Base-by-base conservation (phyloP, 2,113 vertebrate genomes). In the Zonotrichia leucophrys region DNA sequence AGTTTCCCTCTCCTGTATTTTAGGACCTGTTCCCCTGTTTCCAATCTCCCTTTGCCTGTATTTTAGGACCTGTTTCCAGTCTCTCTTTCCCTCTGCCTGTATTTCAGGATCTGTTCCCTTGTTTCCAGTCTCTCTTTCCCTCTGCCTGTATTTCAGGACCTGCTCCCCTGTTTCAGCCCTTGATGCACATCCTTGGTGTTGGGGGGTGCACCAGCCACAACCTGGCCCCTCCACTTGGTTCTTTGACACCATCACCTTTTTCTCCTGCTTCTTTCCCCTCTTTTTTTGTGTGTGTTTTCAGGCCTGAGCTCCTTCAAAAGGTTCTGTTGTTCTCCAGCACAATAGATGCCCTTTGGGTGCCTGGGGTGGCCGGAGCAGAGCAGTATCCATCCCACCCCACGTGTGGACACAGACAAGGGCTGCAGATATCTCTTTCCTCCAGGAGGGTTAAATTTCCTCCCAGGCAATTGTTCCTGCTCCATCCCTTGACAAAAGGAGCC, bases 371-470 rank as follows among this genome's bases (percentile, higher is more conserved):
- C 10, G 2, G 66, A 77, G 53, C 72, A 20, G 83, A 60, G 74
- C 81, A 15, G 27, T 8, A 64, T 68, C 87, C 67, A 60, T 53
- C 81, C 69, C 53, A 42, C n/a, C n/a, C 80, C 35, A 8, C 2
- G 3, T n/a, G 52, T 66, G 78, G 67, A 27, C 82, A 30, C 82
- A 58, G 5, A 89, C 62, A 79, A 83, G 90, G 39, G 42, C 78
- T 39, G 50, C 4, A 50, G 83, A 31, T 62, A 76, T 80, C 75
- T 49, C 59, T 82, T 97, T 95, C 84, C 81, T 92, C 41, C 63
- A 2, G 46, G 55, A 91, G 91, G 81, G 70, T 92, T 81, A 10
- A 49, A 85, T 95, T 96, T 94, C 94, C 72, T 73, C 41, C 76
- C 27, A 1, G 58, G 28, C 81, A 31, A 94, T 96, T 92, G 69